Conservation (phyloP, 2,113 vertebrate genomes). For the Rhinichthys klamathensis region DNA sequence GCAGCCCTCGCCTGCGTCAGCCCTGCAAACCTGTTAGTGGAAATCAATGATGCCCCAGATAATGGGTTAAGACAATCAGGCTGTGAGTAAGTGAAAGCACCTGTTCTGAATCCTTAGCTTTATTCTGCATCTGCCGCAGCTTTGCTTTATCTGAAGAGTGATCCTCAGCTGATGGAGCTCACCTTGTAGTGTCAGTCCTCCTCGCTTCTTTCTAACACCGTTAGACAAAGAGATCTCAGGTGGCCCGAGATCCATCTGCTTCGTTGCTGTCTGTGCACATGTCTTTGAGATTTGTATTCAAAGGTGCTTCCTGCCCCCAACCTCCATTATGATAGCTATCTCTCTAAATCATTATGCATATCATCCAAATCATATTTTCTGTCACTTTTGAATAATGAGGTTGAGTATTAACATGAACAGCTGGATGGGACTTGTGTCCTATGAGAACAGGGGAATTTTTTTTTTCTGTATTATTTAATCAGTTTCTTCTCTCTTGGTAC, state of each 20-base stretch:
- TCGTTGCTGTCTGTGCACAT: not conserved
- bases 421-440: not conserved
- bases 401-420: not conserved
- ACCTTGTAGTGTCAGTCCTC: not conserved
- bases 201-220: not conserved
- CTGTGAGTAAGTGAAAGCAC: not conserved
- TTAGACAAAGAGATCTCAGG: constrained; percentile 6
- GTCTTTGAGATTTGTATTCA: constrained; percentile 10
- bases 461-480: constrained; percentile 8
- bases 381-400: constrained; percentile 8
- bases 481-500: not conserved
- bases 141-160: not conserved
- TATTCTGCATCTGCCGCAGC: not conserved
- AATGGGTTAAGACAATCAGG: not conserved
- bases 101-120: constrained; percentile 11
- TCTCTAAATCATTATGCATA: constrained; percentile 9
- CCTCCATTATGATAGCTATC: not conserved
- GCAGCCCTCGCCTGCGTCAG: too few relatives aligned
- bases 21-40: too few relatives aligned
- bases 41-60: too few relatives aligned
- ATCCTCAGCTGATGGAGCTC: not conserved
- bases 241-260: not conserved
- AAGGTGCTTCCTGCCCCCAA: not conserved
- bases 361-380: not conserved
- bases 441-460: not conserved